phyloP scores from a whole-genome alignment of 2,888 invertebrate genomes.

The Tholera decimalis region DNA sequence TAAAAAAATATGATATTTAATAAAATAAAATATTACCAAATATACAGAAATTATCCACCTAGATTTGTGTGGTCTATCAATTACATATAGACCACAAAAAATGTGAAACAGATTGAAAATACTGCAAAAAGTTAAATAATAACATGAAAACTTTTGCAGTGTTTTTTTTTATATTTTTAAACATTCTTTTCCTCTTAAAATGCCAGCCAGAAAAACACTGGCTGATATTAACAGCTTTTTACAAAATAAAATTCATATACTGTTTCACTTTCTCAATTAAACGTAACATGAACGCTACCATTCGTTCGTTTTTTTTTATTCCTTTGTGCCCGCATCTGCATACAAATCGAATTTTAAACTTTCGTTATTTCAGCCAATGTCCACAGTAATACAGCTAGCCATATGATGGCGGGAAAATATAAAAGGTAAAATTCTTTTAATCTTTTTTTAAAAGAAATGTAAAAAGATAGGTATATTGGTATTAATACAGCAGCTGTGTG shows the following conservation, averaged over 20 bases:
- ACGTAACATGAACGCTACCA: slow-evolving; percentile 22
- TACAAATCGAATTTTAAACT: slow-evolving; percentile 53
- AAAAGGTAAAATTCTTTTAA: slow-evolving; percentile 10
- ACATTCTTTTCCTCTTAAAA: background rate
- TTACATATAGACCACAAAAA: too few species aligned
- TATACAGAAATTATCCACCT: too few species aligned
- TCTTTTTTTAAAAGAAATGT: background rate
- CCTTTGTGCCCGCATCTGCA: slow-evolving; percentile 49
- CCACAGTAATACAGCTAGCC: background rate
- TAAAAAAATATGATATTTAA: too few species aligned
- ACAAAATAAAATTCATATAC: slow-evolving; percentile 13
- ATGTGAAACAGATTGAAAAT: too few species aligned
- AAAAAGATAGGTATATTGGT: background rate
- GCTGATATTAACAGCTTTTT: slow-evolving; percentile 10
- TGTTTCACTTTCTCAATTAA: slow-evolving; percentile 39
- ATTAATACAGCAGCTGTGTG: background rate
- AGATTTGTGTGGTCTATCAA: too few species aligned
- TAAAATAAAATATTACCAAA: too few species aligned
- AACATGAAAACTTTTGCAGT: too few species aligned
- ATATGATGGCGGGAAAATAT: slow-evolving; percentile 1
- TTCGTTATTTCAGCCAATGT: slow-evolving; percentile 25
- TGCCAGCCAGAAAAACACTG: background rate
- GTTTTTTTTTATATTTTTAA: too few species aligned
- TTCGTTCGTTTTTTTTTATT: slow-evolving; percentile 38
- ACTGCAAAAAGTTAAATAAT: too few species aligned